A percentile compares a stretch with the other conserved stretches of the same genome.
Conservation (phyloP, 2,888 invertebrate genomes). For the Macaria liturata region DNA sequence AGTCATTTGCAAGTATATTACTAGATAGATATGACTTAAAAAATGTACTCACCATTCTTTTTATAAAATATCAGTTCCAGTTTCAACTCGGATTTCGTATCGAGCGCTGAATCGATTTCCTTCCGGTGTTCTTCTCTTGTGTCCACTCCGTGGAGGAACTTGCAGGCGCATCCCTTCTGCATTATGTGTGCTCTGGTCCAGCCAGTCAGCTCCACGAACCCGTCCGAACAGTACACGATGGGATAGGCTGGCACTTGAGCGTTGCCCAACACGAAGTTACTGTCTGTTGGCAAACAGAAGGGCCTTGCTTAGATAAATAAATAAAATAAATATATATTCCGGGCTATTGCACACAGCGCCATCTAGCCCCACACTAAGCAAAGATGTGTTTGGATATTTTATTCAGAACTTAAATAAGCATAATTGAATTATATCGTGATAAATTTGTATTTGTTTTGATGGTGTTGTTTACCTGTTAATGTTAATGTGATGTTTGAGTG, state of each 20-base stretch:
- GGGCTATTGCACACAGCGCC: too few species aligned
- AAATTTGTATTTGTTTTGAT: too few species aligned
- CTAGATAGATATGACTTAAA: not conserved
- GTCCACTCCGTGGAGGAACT: constrained; percentile 96
- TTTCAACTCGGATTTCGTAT: constrained; percentile 95
- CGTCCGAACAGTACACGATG: constrained; percentile 98
- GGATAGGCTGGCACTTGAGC: constrained; percentile 96
- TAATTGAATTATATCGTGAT: too few species aligned
- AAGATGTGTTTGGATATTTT: too few species aligned
- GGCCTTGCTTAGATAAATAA: too few species aligned
- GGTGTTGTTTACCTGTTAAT: too few species aligned
- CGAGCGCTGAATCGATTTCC: constrained; percentile 95
- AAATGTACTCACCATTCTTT: constrained; percentile 91
- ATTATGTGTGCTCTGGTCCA: constrained; percentile 97
- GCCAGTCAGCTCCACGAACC: constrained; percentile 97
- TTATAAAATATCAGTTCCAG: constrained; percentile 97
- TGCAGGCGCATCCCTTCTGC: constrained; percentile 98
- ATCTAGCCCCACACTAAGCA: too few species aligned
- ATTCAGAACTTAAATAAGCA: too few species aligned
- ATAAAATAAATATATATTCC: too few species aligned
- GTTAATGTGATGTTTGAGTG: too few species aligned
- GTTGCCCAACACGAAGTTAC: constrained; percentile 98
- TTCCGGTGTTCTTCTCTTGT: constrained; percentile 94
- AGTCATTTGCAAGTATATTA: too few species aligned
- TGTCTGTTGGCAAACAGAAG: constrained; percentile 85